Conservation (phyloP, 2,113 vertebrate species). For the Dicerorhinus sumatrensis region DNA sequence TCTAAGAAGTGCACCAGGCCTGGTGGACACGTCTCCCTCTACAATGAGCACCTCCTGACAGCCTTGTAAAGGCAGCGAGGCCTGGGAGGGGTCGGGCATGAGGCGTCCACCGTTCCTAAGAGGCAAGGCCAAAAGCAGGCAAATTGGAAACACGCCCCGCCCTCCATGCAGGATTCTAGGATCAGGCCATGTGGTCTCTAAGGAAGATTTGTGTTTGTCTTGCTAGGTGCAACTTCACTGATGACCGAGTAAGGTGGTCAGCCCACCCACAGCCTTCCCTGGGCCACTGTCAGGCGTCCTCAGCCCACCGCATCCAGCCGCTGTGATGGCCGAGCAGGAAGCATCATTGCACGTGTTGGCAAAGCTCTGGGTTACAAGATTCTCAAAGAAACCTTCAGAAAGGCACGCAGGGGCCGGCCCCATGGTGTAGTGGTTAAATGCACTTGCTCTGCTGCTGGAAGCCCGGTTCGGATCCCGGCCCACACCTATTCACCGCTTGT, state of each 20-base stretch:
- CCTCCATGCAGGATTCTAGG: background rate
- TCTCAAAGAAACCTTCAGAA: background rate
- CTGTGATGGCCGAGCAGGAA: background rate
- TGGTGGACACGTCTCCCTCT: rapidly evolving
- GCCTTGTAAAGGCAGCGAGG: background rate
- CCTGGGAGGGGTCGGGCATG: background rate
- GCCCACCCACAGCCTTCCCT: background rate
- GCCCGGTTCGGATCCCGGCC: too few species aligned
- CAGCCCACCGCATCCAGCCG: too few species aligned
- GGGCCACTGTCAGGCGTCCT: background rate
- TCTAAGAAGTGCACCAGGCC: background rate
- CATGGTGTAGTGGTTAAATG: too few species aligned
- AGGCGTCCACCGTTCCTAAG: background rate
- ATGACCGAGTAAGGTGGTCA: background rate
- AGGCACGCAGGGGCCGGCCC: background rate
- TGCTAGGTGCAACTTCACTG: background rate
- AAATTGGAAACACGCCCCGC: background rate
- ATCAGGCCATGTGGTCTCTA: background rate
- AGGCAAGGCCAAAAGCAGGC: background rate
- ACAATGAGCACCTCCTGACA: rapidly evolving
- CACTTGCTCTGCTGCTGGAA: too few species aligned
- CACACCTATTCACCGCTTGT: too few species aligned
- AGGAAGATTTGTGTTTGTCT: background rate
- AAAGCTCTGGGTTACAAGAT: background rate
- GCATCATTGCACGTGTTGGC: background rate